Evolutionary conservation across 2,888 invertebrate species (phyloP).

Genomic region (Epistrophella euchroma): DNA sequence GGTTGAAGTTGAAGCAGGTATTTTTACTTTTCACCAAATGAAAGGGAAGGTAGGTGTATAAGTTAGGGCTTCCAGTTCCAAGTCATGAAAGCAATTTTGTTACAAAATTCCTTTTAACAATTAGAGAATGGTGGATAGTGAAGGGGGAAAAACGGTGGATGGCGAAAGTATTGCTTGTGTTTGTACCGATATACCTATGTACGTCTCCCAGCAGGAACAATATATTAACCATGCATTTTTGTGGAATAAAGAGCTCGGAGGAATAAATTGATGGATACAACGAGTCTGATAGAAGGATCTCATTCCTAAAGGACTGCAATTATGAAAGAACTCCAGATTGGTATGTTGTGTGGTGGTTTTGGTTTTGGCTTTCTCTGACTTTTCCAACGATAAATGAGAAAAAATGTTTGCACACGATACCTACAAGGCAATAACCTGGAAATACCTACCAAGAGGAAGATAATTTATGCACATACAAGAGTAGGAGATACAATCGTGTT

Average conservation of each 20-base stretch:
- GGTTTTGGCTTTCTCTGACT: slow-evolving; percentile 32
- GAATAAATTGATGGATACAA: slow-evolving; percentile 21
- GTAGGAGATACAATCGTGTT: no score
- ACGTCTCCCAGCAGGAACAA: neutral
- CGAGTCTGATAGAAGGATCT: neutral
- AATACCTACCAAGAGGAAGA: no score
- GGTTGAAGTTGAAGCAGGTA: slow-evolving; percentile 39
- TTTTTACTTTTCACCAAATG: slow-evolving; percentile 68
- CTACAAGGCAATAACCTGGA: neutral
- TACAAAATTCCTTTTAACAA: neutral
- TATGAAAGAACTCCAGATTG: neutral
- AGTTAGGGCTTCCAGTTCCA: slow-evolving; percentile 43
- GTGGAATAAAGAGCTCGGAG: neutral
- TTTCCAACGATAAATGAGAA: neutral
- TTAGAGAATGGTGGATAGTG: neutral
- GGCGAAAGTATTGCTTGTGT: neutral
- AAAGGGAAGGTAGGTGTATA: slow-evolving; percentile 71
- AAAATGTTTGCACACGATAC: neutral
- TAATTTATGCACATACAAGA: no score
- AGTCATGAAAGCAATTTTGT: neutral
- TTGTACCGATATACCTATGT: neutral
- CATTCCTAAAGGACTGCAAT: slow-evolving; percentile 26
- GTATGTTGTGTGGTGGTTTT: neutral
- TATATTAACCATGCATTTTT: neutral
- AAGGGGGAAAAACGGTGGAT: neutral